Evolutionary conservation across 2,113 vertebrate genomes (phyloP).

Genomic region (Cavia porcellus): DNA sequence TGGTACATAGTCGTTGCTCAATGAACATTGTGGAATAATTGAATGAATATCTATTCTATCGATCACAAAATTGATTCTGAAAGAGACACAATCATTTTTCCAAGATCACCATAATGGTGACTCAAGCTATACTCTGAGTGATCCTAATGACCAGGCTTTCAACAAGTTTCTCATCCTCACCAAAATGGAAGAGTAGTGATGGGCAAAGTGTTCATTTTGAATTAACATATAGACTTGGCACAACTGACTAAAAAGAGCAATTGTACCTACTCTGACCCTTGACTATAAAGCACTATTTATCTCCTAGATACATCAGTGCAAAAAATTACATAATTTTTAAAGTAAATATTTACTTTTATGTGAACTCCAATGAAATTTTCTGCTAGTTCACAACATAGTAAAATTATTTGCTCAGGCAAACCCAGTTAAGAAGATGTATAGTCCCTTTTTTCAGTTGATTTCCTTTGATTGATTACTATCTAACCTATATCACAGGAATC

Average conservation of each 20-base stretch:
- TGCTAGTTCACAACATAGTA: background rate
- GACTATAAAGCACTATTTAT: slow-evolving; percentile 23
- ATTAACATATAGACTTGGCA: background rate
- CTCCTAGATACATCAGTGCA: slow-evolving; percentile 14
- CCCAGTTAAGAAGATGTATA: slow-evolving; percentile 28
- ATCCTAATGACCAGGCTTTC: background rate
- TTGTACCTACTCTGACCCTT: background rate
- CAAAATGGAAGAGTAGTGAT: background rate
- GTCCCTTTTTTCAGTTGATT: slow-evolving; percentile 22
- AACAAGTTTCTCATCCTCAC: background rate
- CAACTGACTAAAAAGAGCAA: background rate
- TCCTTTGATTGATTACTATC: background rate
- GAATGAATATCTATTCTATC: background rate
- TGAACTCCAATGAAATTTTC: background rate
- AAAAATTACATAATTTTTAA: background rate
- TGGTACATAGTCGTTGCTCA: background rate
- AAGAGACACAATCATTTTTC: background rate
- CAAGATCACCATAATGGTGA: background rate
- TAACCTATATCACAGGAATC: slow-evolving; percentile 27
- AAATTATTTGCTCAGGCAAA: slow-evolving; percentile 43
- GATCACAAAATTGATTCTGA: slow-evolving; percentile 37
- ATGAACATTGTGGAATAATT: background rate
- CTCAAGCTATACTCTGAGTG: background rate
- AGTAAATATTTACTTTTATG: slow-evolving; percentile 30
- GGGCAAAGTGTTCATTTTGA: background rate